A percentile compares a stretch with the other conserved stretches of the same genome.
Conservation (phyloP, 1,140 invertebrate genomes). For the Pogonus chalceus region DNA sequence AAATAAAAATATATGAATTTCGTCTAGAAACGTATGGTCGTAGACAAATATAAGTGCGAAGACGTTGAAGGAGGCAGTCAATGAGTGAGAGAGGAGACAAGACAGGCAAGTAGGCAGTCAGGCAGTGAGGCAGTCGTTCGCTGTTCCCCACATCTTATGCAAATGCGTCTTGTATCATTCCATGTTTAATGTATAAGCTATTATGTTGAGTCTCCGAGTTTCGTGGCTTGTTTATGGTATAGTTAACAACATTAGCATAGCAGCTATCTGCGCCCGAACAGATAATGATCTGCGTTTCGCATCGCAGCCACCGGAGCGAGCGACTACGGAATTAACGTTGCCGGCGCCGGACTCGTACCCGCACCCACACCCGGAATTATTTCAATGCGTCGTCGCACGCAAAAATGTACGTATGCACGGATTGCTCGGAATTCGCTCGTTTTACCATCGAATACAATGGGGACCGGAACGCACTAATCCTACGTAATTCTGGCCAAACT, state of each 20-base stretch:
- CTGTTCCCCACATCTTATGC: slow-evolving; percentile 26
- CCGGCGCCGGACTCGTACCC: too few relatives aligned
- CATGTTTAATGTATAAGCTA: slow-evolving; percentile 31
- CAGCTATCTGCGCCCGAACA: slow-evolving; percentile 18
- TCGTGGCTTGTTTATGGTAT: slow-evolving; percentile 27
- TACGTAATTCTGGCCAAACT: background rate
- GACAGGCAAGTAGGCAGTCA: too few relatives aligned
- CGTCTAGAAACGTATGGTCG: too few relatives aligned
- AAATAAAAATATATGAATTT: too few relatives aligned
- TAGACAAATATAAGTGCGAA: too few relatives aligned
- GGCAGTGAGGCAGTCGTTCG: background rate
- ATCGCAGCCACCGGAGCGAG: background rate
- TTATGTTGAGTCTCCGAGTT: slow-evolving; percentile 23
- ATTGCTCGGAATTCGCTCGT: too few relatives aligned
- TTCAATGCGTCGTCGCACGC: background rate
- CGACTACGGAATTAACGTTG: background rate
- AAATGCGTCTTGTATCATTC: slow-evolving; percentile 25
- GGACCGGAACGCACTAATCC: background rate
- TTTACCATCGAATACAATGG: background rate
- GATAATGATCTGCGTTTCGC: slow-evolving; percentile 23
- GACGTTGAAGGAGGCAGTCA: background rate
- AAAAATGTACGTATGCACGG: background rate
- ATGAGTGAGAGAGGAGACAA: too few relatives aligned
- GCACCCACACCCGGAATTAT: background rate
- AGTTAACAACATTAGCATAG: slow-evolving; percentile 26